Evolutionary conservation across 2,797 vertebrate species (phyloP).

Genomic region (Helicolenus hilgendorfi): DNA sequence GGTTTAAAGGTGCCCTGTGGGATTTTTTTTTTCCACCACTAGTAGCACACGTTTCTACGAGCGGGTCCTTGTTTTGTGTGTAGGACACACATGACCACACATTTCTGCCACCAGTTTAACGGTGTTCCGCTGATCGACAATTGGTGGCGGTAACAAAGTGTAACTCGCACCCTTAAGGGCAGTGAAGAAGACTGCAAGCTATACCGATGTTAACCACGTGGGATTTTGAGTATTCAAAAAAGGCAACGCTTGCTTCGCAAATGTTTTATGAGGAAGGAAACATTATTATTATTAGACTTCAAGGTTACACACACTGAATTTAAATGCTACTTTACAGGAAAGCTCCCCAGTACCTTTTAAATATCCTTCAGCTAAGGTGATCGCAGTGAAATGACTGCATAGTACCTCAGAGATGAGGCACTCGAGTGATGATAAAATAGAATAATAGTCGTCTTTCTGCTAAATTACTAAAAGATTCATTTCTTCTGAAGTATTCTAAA

Average conservation of each 20-base stretch:
- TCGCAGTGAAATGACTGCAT: background rate
- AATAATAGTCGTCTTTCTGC: background rate
- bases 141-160: background rate
- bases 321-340: background rate
- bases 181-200: background rate
- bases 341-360: background rate
- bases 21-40: background rate
- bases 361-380: background rate
- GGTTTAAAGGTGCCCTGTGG: background rate
- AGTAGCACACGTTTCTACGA: background rate
- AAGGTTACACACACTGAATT: background rate
- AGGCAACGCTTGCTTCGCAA: background rate
- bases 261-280: background rate
- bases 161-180: background rate
- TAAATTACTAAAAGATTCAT: background rate
- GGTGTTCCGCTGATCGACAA: background rate
- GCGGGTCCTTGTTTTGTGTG: background rate
- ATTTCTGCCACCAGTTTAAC: background rate
- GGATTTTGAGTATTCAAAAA: background rate
- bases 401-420: background rate
- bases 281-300: background rate
- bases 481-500: background rate
- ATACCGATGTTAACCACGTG: background rate
- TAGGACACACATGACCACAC: background rate
- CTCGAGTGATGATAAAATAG: background rate